Base-by-base conservation (phyloP, 2,888 invertebrate species). In the Melieria omissa region DNA sequence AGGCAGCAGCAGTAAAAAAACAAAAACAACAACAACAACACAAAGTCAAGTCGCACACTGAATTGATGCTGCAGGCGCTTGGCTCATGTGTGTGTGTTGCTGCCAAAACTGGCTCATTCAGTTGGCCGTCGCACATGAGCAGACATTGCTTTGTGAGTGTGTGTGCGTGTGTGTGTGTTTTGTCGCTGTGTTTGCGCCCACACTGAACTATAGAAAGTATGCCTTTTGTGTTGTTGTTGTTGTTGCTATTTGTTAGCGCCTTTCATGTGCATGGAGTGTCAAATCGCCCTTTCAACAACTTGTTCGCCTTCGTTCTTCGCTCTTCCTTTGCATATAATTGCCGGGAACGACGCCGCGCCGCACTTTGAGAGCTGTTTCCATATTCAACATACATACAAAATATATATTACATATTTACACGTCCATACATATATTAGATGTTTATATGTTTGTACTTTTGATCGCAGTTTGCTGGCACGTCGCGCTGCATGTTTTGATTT, bases 401-500 rank as follows among this genome's bases (percentile, higher is more conserved):
- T 12, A 16, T 42, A 45, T 14, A 49, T 58, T 67, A 52, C 67
- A 52, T n/a, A 67, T 52, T 47, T 46, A 47, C n/a, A 12, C 52
- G 54, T 14, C 12, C 3, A 42, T 6, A 16, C 29, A 57, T 14
- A 65, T 16, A 1, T 60, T 10, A 45, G 14, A 42, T 42, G 41
- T 49, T n/a, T 52, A 42, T 61, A 5, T 61, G 10, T 44, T 29
- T 16, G 68, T 54, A 9, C 46, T 46, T 52, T 55, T 9, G 10
- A 16, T 45, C 42, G 54, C 14, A 55, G 55, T 54, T 44, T 65
- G 57, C 7, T 5, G 46, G n/a, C 8, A 41, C 10, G 47, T 41
- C n/a, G 66, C 12, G 16, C 16, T 61, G 49, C 68, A 61, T 68
- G 41, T 61, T 52, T 49, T 68, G 61, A 68, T 68, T 68, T 61